Evolutionary conservation across 2,113 vertebrate genomes (phyloP).

Genomic region (Phoxinus phoxinus): DNA sequence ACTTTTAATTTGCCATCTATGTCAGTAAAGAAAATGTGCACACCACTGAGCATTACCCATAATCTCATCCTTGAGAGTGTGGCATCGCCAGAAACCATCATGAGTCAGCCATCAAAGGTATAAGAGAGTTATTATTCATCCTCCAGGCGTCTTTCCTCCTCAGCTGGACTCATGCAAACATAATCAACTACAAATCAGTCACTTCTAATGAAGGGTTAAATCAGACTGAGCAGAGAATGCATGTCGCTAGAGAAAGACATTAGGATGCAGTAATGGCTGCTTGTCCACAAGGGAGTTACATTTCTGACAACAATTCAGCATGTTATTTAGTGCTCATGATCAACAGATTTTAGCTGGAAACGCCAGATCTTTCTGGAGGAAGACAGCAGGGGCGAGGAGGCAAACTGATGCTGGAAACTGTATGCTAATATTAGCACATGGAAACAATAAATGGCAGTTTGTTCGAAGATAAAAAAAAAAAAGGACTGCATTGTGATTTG

Average conservation of each 20-base stretch:
- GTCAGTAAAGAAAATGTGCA: not conserved
- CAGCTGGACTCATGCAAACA: not conserved
- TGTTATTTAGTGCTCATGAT: not conserved
- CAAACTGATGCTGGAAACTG: not conserved
- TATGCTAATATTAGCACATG: not conserved
- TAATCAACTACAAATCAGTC: not conserved
- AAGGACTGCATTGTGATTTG: not conserved
- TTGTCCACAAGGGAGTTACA: not conserved
- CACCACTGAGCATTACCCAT: constrained; percentile 1
- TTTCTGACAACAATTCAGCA: not conserved
- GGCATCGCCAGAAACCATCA: constrained; percentile 1
- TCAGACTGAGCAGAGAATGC: not conserved
- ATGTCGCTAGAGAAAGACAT: not conserved
- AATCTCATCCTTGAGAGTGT: not conserved
- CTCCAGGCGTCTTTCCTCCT: not conserved
- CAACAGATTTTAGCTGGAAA: not conserved
- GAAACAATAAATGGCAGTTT: not conserved
- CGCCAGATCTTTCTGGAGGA: not conserved
- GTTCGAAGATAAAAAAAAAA: not conserved
- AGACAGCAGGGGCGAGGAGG: not conserved
- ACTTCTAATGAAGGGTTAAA: not conserved
- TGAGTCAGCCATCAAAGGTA: constrained; percentile 27
- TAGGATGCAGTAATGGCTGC: not conserved
- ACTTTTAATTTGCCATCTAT: not conserved
- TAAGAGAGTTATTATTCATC: not conserved